phyloP scores from a whole-genome alignment of 2,113 vertebrate genomes.

The Tenrec ecaudatus region DNA sequence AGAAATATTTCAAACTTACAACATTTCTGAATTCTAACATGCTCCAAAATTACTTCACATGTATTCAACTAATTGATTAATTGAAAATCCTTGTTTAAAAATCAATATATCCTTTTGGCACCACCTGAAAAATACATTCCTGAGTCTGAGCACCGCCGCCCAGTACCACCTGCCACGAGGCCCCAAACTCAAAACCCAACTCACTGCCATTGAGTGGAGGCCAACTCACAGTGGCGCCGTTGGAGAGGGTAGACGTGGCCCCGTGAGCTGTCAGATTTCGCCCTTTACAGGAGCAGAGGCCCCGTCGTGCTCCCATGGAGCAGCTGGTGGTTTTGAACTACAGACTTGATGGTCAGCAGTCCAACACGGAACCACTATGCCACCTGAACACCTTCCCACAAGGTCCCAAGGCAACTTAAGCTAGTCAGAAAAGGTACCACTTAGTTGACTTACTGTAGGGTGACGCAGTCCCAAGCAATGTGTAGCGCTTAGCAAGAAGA shows the following conservation, averaged over 20 bases:
- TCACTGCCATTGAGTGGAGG: no score
- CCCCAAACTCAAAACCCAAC: no score
- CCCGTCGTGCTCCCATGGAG: no score
- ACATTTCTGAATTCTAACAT: constrained; percentile 7
- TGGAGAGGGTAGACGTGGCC: no score
- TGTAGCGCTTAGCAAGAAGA: neutral
- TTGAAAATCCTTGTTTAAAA: neutral
- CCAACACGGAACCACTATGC: no score
- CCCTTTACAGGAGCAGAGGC: no score
- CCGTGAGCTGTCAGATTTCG: no score
- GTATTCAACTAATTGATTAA: neutral
- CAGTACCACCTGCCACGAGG: no score
- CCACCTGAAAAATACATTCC: neutral
- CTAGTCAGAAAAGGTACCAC: neutral
- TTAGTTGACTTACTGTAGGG: neutral
- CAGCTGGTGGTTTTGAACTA: no score
- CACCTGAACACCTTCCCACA: neutral
- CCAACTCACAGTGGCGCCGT: no score
- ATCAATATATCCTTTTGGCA: neutral
- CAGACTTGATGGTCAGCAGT: no score
- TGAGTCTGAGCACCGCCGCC: neutral
- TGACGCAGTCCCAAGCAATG: neutral
- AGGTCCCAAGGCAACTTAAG: neutral
- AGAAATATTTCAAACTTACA: constrained; percentile 22
- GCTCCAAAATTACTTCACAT: constrained; percentile 35